These are phyloP conservation scores for Dryococelus australis DNA, from an alignment of 2,888 invertebrate species.

Conservation along the genomic window DNA sequence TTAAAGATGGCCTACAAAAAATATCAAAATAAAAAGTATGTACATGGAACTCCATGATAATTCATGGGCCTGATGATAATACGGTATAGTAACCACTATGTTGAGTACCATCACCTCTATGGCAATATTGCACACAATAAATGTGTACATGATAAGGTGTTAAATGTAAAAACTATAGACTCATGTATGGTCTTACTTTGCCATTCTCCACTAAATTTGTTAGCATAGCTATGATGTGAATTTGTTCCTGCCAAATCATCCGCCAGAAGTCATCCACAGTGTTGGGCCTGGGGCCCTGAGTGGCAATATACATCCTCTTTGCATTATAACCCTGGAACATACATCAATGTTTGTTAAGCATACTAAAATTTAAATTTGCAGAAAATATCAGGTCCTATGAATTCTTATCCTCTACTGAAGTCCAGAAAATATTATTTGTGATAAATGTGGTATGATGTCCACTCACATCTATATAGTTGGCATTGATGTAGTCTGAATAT, in stretches of 20 bases:
- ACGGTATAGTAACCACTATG: no score
- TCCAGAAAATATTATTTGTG: not conserved
- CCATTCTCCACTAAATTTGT: slow-evolving; percentile 60
- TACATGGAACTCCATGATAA: no score
- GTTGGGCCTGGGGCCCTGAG: slow-evolving; percentile 57
- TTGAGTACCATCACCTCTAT: no score
- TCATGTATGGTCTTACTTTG: slow-evolving; percentile 53
- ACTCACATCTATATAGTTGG: slow-evolving; percentile 61
- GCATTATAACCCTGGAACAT: slow-evolving; percentile 51
- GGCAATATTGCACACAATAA: no score
- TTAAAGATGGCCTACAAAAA: no score
- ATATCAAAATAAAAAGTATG: no score
- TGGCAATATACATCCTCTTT: slow-evolving; percentile 55
- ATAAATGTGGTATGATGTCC: not conserved
- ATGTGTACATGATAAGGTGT: no score
- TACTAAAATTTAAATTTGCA: not conserved
- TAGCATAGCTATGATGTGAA: slow-evolving; percentile 61
- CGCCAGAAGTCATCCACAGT: slow-evolving; percentile 60
- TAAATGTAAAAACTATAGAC: no score
- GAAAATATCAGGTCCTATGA: no score
- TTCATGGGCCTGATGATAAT: no score
- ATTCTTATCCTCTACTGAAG: no score
- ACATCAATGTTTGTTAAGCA: not conserved
- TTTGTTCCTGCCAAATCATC: slow-evolving; percentile 62
- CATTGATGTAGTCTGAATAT: slow-evolving; percentile 63